Evolutionary conservation across 2,888 invertebrate genomes (phyloP).

Genomic region (Athalia rosae): DNA sequence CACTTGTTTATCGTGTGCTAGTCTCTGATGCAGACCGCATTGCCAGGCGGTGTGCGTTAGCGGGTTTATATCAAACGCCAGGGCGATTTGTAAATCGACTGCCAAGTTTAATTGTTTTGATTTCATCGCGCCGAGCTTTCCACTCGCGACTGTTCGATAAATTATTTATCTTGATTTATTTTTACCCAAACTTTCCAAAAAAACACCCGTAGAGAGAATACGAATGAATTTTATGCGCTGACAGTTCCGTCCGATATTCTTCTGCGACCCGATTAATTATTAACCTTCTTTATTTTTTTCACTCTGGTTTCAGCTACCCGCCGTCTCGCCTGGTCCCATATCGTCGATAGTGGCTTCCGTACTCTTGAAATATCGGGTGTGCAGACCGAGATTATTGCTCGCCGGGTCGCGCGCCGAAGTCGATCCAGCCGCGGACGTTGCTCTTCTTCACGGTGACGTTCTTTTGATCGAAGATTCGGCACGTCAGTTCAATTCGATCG

Average conservation of each 20-base stretch:
- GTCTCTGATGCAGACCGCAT: not conserved
- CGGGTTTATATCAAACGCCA: too few relatives aligned
- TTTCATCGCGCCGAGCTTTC: slow-evolving; percentile 4
- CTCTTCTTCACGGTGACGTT: slow-evolving; percentile 79
- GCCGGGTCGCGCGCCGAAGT: slow-evolving; percentile 81
- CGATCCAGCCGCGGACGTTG: slow-evolving; percentile 77
- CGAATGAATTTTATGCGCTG: not conserved
- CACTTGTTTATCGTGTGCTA: not conserved
- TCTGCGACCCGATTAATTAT: not conserved
- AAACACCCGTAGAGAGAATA: slow-evolving; percentile 26
- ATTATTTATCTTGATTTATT: not conserved
- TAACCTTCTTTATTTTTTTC: slow-evolving; percentile 10
- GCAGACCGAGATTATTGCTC: slow-evolving; percentile 75
- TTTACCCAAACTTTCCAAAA: slow-evolving; percentile 2
- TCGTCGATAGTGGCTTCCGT: slow-evolving; percentile 69
- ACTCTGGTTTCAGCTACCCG: slow-evolving; percentile 62
- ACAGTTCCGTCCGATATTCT: too few relatives aligned
- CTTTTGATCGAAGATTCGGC: slow-evolving; percentile 78
- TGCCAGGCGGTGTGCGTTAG: too few relatives aligned
- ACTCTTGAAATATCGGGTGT: slow-evolving; percentile 69
- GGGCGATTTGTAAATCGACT: not conserved
- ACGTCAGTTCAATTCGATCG: slow-evolving; percentile 76
- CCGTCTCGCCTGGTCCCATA: slow-evolving; percentile 66
- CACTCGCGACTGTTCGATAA: slow-evolving; percentile 23
- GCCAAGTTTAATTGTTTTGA: slow-evolving; percentile 23